A percentile compares a stretch with the other conserved stretches of the same genome.
These are phyloP conservation scores for Prosopocoilus inquinatus DNA, from an alignment of 2,888 invertebrate species.

Conservation along the genomic window DNA sequence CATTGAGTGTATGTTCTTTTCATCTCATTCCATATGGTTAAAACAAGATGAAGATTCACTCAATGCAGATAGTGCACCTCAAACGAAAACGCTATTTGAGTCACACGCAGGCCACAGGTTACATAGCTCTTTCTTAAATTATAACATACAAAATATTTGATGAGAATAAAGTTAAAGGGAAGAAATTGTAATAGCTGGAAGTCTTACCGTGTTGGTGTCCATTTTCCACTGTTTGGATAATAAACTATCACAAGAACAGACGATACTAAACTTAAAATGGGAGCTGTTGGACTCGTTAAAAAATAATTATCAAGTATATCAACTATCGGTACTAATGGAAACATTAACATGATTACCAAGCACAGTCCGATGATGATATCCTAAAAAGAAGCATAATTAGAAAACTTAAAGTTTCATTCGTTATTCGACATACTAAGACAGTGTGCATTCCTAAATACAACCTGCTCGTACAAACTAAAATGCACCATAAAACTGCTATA, in stretches of 20 bases:
- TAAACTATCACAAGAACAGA: conserved; percentile 70
- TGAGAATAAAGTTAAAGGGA: too few species aligned
- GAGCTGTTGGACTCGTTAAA: conserved; percentile 65
- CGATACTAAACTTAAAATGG: conserved; percentile 61
- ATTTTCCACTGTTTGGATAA: conserved; percentile 79
- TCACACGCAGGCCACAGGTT: too few species aligned
- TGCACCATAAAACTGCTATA: conserved; percentile 68
- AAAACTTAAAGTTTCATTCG: background rate
- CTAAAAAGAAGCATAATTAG: conserved; percentile 47
- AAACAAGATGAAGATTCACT: too few species aligned
- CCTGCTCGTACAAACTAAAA: conserved; percentile 78
- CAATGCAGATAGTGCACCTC: too few species aligned
- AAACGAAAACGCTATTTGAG: too few species aligned
- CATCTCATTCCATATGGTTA: too few species aligned
- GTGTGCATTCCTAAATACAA: conserved; percentile 93
- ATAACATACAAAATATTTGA: too few species aligned
- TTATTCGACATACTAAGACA: conserved; percentile 65
- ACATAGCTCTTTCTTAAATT: too few species aligned
- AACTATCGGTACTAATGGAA: conserved; percentile 71
- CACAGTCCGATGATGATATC: conserved; percentile 79
- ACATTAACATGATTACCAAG: conserved; percentile 66
- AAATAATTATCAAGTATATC: conserved; percentile 72
- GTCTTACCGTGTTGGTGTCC: conserved; percentile 83
- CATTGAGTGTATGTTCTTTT: too few species aligned
- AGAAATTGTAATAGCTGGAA: background rate